Percentiles rank a stretch among this genome's conserved stretches.
phyloP scores from a whole-genome alignment of 2,113 vertebrate species.

The Chamaea fasciata region DNA sequence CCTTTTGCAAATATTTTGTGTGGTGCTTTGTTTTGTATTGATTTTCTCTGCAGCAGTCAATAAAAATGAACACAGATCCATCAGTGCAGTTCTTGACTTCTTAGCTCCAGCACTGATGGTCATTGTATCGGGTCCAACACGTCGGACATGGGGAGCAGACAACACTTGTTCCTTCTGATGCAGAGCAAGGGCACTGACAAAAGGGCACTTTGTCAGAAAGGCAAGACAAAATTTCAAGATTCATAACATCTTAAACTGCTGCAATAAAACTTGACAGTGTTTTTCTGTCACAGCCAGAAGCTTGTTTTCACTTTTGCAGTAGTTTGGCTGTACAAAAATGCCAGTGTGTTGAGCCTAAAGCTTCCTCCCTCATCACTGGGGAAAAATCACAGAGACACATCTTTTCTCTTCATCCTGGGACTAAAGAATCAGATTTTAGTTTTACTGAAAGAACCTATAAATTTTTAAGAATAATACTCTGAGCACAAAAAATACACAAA shows the following conservation, averaged over 20 bases:
- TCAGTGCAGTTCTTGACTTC: background rate
- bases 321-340: background rate
- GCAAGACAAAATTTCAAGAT: background rate
- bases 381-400: background rate
- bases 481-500: background rate
- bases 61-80: background rate
- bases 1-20: background rate
- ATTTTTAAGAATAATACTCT: background rate
- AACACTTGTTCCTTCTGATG: background rate
- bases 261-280: background rate
- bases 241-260: background rate
- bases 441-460: background rate
- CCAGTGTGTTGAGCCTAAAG: background rate
- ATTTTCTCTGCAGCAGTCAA: background rate
- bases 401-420: background rate
- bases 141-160: fast-evolving
- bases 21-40: background rate
- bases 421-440: background rate
- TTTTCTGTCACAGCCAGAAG: background rate
- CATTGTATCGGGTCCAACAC: fast-evolving
- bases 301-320: background rate
- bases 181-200: background rate
- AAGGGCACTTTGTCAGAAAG: background rate
- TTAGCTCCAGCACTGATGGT: fast-evolving
- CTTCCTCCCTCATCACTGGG: background rate